Base-by-base conservation (phyloP, 2,888 invertebrate genomes). In the Microctonus hyperodae region DNA sequence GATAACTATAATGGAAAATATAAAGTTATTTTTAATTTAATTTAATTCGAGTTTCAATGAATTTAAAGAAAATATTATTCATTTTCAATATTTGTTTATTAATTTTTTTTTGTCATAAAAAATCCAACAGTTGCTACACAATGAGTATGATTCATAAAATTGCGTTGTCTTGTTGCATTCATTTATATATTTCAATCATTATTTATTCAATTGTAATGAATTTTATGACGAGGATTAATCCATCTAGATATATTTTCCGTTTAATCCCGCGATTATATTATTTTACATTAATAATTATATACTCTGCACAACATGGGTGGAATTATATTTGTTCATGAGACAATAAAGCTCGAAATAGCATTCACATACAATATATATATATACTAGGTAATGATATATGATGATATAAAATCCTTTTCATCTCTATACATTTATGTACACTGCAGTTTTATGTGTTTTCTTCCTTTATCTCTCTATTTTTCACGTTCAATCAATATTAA, bases 301-400 rank as follows among this genome's bases (percentile, higher is more conserved):
- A n/a, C n/a, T 37, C 2, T 35, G 35, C 35, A 35, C 35, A 10
- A 11, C 35, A 35, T n/a, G n/a, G n/a, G n/a, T n/a, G 10, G 1
- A 35, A 35, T 9, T 10, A 10, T 35, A 35, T 10, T 35, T 9
- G 11, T 55, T 68, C 65, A 37, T 16, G 64, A 65, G 62, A 71
- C 69, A 69, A 71, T 69, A 62, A 65, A 69, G 64, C 64, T 53
- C 44, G 57, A 61, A 69, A 65, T 69, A 66, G 61, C 64, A 23
- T 44, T 40, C 28, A 59, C 25, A 59, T 48, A n/a, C n/a, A n/a
- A n/a, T n/a, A n/a, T n/a, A n/a, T n/a, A n/a, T n/a, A n/a, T n/a
- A n/a, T n/a, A n/a, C n/a, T n/a, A n/a, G n/a, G n/a, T n/a, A n/a
- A n/a, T n/a, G n/a, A n/a, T n/a, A n/a, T n/a, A n/a, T n/a, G n/a